Evolutionary conservation across 2,888 invertebrate genomes (phyloP).

Genomic region (Tenthredo notha): DNA sequence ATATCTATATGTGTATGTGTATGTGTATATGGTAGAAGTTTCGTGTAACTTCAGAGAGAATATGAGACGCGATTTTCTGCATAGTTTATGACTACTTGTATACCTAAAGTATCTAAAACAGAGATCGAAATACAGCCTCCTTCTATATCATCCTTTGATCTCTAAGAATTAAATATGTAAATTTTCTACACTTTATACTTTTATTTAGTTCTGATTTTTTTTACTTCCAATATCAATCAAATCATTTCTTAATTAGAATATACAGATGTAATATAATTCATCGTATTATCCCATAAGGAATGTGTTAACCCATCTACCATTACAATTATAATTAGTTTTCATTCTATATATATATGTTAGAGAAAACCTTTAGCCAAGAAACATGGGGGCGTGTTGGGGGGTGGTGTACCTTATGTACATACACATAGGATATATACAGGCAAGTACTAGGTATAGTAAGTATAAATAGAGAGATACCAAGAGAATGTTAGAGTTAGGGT

Average conservation of each 20-base stretch:
- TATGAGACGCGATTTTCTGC: constrained; percentile 34
- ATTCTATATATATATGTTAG: background rate
- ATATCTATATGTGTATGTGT: too few species aligned
- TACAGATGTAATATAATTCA: too few species aligned
- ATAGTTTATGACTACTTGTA: constrained; percentile 42
- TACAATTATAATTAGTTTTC: constrained; percentile 2
- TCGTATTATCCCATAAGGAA: too few species aligned
- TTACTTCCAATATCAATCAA: too few species aligned
- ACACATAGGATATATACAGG: background rate
- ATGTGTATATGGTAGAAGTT: background rate
- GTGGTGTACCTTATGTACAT: background rate
- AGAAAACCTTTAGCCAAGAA: background rate
- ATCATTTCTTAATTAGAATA: too few species aligned
- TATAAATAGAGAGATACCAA: background rate
- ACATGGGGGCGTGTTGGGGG: too few species aligned
- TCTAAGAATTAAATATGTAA: background rate
- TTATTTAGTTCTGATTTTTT: too few species aligned
- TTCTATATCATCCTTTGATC: background rate
- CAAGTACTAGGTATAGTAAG: background rate
- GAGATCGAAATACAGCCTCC: background rate
- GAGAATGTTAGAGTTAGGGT: background rate
- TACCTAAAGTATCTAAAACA: background rate
- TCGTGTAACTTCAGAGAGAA: constrained; percentile 29
- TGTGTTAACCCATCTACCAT: background rate
- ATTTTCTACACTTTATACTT: too few species aligned